These are phyloP conservation scores for Rutilus rutilus DNA, from an alignment of 2,113 vertebrate species.

Conservation along the genomic window DNA sequence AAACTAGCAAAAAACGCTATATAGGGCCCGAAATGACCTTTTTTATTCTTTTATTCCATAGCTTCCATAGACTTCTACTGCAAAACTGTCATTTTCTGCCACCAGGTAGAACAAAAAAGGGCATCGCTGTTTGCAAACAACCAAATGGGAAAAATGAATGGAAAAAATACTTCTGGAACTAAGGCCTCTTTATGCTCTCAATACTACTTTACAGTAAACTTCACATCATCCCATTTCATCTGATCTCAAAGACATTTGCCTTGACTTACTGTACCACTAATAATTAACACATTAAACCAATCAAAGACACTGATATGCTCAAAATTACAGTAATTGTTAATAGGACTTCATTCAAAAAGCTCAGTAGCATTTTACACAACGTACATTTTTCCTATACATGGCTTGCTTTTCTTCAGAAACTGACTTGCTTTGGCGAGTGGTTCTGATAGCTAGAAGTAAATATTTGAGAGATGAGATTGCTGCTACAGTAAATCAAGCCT, in stretches of 20 bases:
- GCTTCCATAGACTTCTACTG: no score
- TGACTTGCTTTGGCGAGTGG: neutral
- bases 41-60: no score
- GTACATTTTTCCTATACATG: neutral
- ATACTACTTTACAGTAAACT: neutral
- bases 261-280: neutral
- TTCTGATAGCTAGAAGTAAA: conserved; percentile 9
- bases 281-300: neutral
- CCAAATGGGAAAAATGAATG: no score
- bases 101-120: no score
- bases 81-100: no score
- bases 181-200: neutral
- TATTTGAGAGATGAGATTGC: conserved; percentile 21
- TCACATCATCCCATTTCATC: neutral
- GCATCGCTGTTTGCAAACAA: no score
- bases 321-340: neutral
- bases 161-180: no score
- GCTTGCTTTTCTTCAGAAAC: neutral
- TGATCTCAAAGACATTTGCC: neutral
- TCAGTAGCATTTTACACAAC: neutral
- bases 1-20: no score
- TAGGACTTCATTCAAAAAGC: neutral
- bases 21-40: no score
- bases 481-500: conserved; percentile 5
- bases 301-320: neutral